Base-by-base conservation (phyloP, 2,888 invertebrate species). In the Athalia rosae region DNA sequence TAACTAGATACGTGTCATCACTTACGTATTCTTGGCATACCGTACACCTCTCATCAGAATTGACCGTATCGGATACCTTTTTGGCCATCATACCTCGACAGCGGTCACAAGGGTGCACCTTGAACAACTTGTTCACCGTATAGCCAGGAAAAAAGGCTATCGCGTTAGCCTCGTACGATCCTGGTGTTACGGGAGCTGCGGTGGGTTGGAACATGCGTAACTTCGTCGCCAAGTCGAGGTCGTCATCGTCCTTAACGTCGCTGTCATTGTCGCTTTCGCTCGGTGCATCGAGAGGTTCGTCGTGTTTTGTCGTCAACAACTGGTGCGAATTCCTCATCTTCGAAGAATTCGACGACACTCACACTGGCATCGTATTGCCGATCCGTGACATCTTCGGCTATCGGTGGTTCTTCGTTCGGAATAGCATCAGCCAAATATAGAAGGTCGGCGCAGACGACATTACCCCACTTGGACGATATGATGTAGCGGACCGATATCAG, bases 401-500 rank as follows among this genome's bases (percentile, higher is more conserved):
- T 8, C 59, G 28, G 59, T 13, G 59, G 59, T 59, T 28, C 28
- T 28, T 28, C 28, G 28, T 0, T 28, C 28, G 28, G 28, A 28
- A 28, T 2, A 1, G 28, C 28, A 28, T 28, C 28, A 28, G 59
- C 8, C 28, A 28, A 4, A 28, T 59, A 62, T 63, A 76, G 69
- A 2, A 73, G 56, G 13, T 80, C 78, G 28, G 76, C 67, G 47
- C 79, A 80, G 13, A 63, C 9, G 8, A 80, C 79, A 69, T 81
- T 82, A 2, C 63, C 78, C 69, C 61, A 78, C 3, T 78, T 61
- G 15, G 77, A 76, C 1, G 71, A 67, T 50, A 78, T 53, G 15
- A 81, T 80, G 9, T 79, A 77, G 41, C 76, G 79, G 2, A 76
- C 79, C 4, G 77, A 76, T 3, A 82, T 13, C 50, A 82, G 81